A percentile compares a stretch with the other conserved stretches of the same genome.
phyloP scores from a whole-genome alignment of 2,113 vertebrate genomes.

The Antennarius striatus region DNA sequence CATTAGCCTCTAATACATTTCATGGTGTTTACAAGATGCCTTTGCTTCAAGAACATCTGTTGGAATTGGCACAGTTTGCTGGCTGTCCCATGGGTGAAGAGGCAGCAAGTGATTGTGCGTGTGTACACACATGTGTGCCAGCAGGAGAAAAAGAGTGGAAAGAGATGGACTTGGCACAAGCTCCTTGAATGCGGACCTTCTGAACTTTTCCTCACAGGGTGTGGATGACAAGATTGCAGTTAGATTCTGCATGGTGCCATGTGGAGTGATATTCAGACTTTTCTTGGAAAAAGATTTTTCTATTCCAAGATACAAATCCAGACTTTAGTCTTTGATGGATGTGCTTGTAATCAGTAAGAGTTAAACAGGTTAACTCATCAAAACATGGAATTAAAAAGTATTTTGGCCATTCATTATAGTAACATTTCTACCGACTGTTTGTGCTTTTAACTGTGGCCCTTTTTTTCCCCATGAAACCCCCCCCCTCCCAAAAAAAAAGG shows the following conservation, averaged over 20 bases:
- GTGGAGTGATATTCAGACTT: background rate
- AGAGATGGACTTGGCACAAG: constrained; percentile 58
- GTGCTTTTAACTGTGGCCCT: too few species aligned
- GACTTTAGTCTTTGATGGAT: constrained; percentile 15
- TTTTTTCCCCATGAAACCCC: too few species aligned
- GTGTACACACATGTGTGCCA: constrained; percentile 46
- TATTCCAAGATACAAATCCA: constrained; percentile 2
- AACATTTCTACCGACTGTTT: background rate
- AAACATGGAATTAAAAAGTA: background rate
- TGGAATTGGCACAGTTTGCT: constrained; percentile 67
- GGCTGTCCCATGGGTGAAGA: constrained; percentile 64
- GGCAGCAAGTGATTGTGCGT: constrained; percentile 60
- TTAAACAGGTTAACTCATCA: constrained; percentile 5
- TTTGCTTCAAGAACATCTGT: constrained; percentile 75
- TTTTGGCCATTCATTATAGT: background rate
- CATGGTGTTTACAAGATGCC: constrained; percentile 77
- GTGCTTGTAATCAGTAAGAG: background rate
- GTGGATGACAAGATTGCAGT: constrained; percentile 34
- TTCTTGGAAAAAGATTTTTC: constrained; percentile 10
- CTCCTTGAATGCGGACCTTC: constrained; percentile 40
- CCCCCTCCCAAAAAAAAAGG: background rate
- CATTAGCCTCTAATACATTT: constrained; percentile 71
- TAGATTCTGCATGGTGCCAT: constrained; percentile 14
- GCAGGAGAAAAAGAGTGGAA: constrained; percentile 51
- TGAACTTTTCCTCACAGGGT: constrained; percentile 37